These are phyloP conservation scores for Crematogaster levior DNA, from an alignment of 2,888 invertebrate species.

Conservation along the genomic window DNA sequence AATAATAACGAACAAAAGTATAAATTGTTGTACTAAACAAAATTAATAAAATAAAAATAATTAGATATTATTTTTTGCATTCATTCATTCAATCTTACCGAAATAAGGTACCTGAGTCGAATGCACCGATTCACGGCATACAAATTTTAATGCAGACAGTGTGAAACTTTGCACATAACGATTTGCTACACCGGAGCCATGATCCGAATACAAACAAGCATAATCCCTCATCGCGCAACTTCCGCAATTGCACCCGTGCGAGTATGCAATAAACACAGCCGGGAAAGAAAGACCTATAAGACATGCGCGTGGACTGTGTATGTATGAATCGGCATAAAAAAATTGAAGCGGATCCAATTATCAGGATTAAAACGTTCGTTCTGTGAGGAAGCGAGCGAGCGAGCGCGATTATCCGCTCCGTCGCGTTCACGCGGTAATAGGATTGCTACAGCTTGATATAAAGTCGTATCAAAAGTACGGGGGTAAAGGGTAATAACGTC, in stretches of 20 bases:
- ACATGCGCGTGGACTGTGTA: slow-evolving; percentile 15
- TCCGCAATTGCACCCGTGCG: slow-evolving; percentile 24
- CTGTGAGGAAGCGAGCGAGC: slow-evolving; percentile 6
- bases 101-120: neutral
- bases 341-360: slow-evolving; percentile 60
- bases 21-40: neutral
- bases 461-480: slow-evolving; percentile 67
- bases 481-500: slow-evolving; percentile 65
- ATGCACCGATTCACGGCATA: neutral
- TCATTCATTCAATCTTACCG: neutral
- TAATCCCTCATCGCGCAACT: slow-evolving; percentile 42
- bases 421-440: slow-evolving; percentile 60
- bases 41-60: slow-evolving; percentile 4
- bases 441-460: slow-evolving; percentile 64
- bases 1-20: neutral
- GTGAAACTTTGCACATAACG: slow-evolving; percentile 22
- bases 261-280: slow-evolving; percentile 4
- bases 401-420: slow-evolving; percentile 61
- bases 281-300: slow-evolving; percentile 2
- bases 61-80: neutral
- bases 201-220: slow-evolving; percentile 32
- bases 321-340: slow-evolving; percentile 62
- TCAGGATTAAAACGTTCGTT: slow-evolving; percentile 63
- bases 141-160: slow-evolving; percentile 24
- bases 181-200: slow-evolving; percentile 29